A percentile compares a stretch with the other conserved stretches of the same genome.
phyloP scores from a whole-genome alignment of 1,140 invertebrate species.

The Adoxophyes honmai region DNA sequence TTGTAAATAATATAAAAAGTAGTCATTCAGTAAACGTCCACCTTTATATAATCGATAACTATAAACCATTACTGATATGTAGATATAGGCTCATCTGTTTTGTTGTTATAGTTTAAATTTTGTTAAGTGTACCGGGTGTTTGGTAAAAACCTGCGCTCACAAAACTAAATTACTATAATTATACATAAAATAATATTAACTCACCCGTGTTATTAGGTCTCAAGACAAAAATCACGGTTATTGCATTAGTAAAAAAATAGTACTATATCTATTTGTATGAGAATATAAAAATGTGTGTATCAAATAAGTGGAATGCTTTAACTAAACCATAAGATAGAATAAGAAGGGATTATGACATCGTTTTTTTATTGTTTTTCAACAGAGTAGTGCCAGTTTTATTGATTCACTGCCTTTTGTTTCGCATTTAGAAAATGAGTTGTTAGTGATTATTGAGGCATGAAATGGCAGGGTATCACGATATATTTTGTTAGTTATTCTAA shows the following conservation, averaged over 20 bases:
- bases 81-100: constrained; percentile 13
- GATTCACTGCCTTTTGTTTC: constrained; percentile 28
- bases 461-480: constrained; percentile 62
- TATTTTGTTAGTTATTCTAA: constrained; percentile 26
- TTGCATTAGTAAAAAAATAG: constrained; percentile 11
- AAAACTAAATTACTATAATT: not conserved
- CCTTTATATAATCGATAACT: constrained; percentile 31
- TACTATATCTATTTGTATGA: constrained; percentile 22
- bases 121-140: constrained; percentile 8
- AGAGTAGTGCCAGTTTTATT: constrained; percentile 47
- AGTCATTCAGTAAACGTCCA: constrained; percentile 60
- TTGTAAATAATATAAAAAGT: constrained; percentile 62
- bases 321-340: constrained; percentile 69
- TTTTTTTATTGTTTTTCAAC: constrained; percentile 27
- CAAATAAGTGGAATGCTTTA: constrained; percentile 66
- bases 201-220: constrained; percentile 9
- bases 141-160: not conserved
- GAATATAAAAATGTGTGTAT: constrained; percentile 49
- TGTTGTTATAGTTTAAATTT: constrained; percentile 10
- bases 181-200: constrained; percentile 9
- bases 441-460: constrained; percentile 49
- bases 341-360: constrained; percentile 35
- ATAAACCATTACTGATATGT: constrained; percentile 16
- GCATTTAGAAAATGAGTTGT: constrained; percentile 43
- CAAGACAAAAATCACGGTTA: not conserved